A percentile compares a stretch with the other conserved stretches of the same genome.
These are phyloP conservation scores for Petrocephalus schoutedeni DNA, from an alignment of 2,797 vertebrate genomes.

Conservation along the genomic window DNA sequence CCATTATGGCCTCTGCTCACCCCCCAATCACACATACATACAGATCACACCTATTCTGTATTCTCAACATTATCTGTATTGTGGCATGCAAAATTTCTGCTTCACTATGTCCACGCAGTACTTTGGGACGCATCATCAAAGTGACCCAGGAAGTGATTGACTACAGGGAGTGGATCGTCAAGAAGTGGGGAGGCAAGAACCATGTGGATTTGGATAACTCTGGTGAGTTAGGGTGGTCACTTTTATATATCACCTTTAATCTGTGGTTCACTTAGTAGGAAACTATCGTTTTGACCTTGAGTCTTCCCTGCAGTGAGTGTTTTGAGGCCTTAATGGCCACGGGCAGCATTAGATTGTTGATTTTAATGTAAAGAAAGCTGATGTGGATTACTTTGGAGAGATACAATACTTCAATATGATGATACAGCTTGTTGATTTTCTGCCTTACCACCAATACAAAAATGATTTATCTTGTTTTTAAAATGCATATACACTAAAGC, in stretches of 20 bases:
- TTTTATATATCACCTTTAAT: background rate
- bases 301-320: background rate
- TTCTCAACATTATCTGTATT: background rate
- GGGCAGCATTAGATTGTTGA: background rate
- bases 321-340: background rate
- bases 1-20: background rate
- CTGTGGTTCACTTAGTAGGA: background rate
- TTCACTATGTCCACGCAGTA: conserved; percentile 59
- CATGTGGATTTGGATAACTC: conserved; percentile 59
- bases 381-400: background rate
- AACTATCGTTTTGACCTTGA: background rate
- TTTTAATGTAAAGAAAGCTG: background rate
- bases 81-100: background rate
- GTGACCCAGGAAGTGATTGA: conserved; percentile 94
- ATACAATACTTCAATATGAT: background rate
- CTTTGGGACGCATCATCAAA: conserved; percentile 90
- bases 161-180: conserved; percentile 93
- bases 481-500: no score
- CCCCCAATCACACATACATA: background rate
- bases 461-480: no score
- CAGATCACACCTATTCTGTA: background rate
- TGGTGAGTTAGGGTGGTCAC: conserved; percentile 56
- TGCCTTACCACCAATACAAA: no score
- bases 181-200: conserved; percentile 82
- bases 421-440: no score